Evolutionary conservation across 2,888 invertebrate genomes (phyloP).

Genomic region (Apantesis nais): DNA sequence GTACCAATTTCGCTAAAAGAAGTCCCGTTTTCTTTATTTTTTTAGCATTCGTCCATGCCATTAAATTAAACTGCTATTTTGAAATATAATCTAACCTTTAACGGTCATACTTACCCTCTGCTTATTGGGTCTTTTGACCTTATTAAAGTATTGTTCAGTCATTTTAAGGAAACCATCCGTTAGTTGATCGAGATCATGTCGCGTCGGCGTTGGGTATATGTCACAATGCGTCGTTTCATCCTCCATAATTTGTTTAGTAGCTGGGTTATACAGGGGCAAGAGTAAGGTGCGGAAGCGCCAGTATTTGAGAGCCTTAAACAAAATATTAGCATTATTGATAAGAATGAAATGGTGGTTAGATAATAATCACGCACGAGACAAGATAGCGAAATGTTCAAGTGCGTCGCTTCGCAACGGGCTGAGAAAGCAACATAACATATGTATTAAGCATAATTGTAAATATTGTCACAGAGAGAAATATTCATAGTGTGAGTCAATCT

Average conservation of each 20-base stretch:
- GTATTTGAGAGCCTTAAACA: conserved; percentile 91
- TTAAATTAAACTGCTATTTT: not conserved
- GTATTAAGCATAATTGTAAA: not conserved
- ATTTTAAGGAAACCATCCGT: conserved; percentile 92
- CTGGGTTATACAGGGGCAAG: conserved; percentile 92
- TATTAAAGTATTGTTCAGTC: conserved; percentile 94
- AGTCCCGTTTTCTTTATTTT: not conserved
- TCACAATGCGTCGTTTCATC: conserved; percentile 91
- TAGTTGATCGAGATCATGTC: conserved; percentile 87
- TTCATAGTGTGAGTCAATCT: no score
- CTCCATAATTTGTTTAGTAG: conserved; percentile 92
- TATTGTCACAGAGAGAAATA: not conserved
- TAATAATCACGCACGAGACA: not conserved
- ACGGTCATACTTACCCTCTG: conserved; percentile 89
- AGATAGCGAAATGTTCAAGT: not conserved
- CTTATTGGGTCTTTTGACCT: conserved; percentile 92
- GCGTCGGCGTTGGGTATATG: conserved; percentile 90
- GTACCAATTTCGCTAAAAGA: not conserved
- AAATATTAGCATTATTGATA: not conserved
- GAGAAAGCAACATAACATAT: no score
- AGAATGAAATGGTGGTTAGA: not conserved
- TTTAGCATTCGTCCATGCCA: not conserved
- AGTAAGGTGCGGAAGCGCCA: conserved; percentile 97
- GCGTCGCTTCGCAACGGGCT: not conserved
- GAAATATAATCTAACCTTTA: conserved; percentile 22